Percentiles rank a stretch among this genome's conserved stretches.
phyloP scores from a whole-genome alignment of 2,888 invertebrate genomes.

The Malthinus flaveolus region DNA sequence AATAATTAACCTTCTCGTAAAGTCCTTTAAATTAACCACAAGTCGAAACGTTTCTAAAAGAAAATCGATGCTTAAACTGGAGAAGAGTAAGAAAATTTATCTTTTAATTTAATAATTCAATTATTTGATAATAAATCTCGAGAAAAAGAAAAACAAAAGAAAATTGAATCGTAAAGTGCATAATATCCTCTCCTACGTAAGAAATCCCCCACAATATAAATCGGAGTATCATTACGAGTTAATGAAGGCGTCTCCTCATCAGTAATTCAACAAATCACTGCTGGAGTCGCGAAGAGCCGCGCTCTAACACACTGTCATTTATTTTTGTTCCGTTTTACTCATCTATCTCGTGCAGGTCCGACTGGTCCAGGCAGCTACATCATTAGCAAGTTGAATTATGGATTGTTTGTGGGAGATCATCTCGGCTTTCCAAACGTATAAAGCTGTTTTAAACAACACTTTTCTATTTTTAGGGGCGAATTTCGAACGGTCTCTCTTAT shows the following conservation, averaged over 20 bases:
- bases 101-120: too few species aligned
- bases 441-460: constrained; percentile 33
- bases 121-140: too few species aligned
- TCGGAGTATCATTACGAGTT: constrained; percentile 52
- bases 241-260: constrained; percentile 51
- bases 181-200: constrained; percentile 23
- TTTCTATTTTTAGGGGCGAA: constrained; percentile 6
- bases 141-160: constrained; percentile 1
- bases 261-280: constrained; percentile 48
- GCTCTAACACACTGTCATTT: constrained; percentile 48
- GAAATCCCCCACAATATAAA: constrained; percentile 49
- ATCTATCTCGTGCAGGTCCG: constrained; percentile 52
- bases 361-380: constrained; percentile 52
- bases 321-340: constrained; percentile 46
- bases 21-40: too few species aligned
- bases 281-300: constrained; percentile 32
- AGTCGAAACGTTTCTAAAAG: too few species aligned
- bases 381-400: constrained; percentile 55
- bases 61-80: too few species aligned
- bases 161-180: constrained; percentile 22
- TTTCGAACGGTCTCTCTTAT: constrained; percentile 12
- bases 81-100: too few species aligned
- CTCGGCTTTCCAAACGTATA: constrained; percentile 44
- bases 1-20: too few species aligned
- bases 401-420: constrained; percentile 50